Conservation (phyloP, 2,888 invertebrate species). For the Hydrotaea diabolus region DNA sequence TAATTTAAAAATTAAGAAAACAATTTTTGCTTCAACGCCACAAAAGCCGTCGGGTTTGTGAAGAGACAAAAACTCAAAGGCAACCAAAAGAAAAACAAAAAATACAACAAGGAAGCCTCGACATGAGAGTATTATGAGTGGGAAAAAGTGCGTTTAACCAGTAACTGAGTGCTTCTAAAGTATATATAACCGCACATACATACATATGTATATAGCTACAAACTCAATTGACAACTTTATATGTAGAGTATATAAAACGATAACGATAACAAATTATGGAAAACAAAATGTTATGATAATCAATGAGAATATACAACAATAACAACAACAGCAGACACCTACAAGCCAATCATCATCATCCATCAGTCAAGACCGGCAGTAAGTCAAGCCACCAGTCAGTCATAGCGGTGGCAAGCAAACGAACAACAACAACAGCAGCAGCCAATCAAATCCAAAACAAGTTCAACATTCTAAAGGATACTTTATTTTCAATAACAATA, state of each 20-base stretch:
- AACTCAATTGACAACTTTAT: neutral
- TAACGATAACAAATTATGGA: constrained; percentile 15
- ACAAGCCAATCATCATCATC: neutral
- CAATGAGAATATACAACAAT: neutral
- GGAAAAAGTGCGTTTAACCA: constrained; percentile 2
- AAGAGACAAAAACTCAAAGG: constrained; percentile 42
- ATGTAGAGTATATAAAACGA: neutral
- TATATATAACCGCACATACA: neutral
- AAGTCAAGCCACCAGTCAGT: neutral
- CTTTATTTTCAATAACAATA: too few species aligned
- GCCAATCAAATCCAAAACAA: neutral
- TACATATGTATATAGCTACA: neutral
- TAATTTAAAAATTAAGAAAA: neutral
- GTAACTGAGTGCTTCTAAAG: constrained; percentile 25
- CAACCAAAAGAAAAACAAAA: constrained; percentile 20
- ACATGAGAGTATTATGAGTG: constrained; percentile 65
- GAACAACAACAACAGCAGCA: neutral
- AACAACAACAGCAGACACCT: neutral
- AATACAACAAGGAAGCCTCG: constrained; percentile 1
- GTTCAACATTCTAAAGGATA: neutral
- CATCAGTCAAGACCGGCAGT: constrained; percentile 2
- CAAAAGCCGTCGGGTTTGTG: constrained; percentile 59
- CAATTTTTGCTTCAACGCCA: neutral
- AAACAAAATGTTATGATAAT: constrained; percentile 18
- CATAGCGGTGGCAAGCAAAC: neutral